These are phyloP conservation scores for Burhinus oedicnemus DNA, from an alignment of 2,113 vertebrate genomes.

Conservation along the genomic window DNA sequence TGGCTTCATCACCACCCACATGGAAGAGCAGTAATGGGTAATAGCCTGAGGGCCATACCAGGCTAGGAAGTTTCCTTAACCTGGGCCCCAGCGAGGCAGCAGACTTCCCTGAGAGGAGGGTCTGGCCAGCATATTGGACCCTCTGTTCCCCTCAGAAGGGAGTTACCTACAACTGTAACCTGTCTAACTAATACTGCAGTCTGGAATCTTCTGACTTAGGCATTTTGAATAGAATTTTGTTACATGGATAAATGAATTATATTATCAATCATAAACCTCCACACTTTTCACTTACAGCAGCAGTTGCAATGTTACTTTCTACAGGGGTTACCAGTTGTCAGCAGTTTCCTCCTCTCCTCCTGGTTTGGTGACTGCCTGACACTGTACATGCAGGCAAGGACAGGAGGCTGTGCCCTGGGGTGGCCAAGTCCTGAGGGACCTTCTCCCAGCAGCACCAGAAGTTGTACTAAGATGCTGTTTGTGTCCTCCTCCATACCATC, in stretches of 20 bases:
- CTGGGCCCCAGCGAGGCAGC: no score
- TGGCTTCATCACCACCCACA: no score
- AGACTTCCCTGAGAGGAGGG: no score
- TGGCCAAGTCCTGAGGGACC: background rate
- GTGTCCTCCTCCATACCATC: background rate
- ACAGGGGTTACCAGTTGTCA: background rate
- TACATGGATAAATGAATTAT: background rate
- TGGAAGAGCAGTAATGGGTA: no score
- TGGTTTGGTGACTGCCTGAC: background rate
- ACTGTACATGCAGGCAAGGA: background rate
- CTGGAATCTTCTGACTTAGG: background rate
- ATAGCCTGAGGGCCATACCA: no score
- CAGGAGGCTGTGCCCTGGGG: background rate
- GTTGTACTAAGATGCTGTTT: background rate
- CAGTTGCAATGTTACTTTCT: background rate
- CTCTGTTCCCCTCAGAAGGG: no score
- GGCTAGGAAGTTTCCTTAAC: no score
- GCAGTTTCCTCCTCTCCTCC: background rate
- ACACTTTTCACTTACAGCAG: background rate
- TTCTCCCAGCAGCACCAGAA: background rate
- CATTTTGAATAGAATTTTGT: background rate
- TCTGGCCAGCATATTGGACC: no score
- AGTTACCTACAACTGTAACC: no score
- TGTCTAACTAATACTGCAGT: background rate
- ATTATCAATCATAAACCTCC: background rate